Conservation (phyloP, 2,113 vertebrate genomes). For the Eolophus roseicapilla region DNA sequence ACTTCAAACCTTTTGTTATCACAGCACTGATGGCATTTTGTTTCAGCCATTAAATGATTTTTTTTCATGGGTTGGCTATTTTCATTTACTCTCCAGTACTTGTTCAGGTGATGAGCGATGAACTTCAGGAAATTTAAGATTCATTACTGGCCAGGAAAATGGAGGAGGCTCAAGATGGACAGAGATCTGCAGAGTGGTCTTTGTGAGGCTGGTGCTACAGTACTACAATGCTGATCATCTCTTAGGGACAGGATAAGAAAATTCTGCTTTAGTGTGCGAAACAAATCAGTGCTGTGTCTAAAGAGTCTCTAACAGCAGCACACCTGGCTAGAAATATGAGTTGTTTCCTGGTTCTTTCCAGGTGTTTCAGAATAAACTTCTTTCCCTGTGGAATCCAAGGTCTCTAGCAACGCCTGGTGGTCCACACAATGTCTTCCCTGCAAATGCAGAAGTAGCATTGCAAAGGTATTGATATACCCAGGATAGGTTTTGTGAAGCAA, state of each 20-base stretch:
- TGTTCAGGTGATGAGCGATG: constrained; percentile 49
- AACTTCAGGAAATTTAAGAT: constrained; percentile 24
- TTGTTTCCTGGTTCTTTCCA: background rate
- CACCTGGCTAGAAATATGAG: background rate
- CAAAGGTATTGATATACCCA: background rate
- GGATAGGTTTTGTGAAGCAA: background rate
- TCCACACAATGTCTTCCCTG: background rate
- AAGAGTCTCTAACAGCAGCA: background rate
- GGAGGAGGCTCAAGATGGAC: background rate
- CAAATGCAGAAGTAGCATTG: background rate
- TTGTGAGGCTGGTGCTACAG: background rate
- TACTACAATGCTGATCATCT: background rate
- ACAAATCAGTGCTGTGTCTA: background rate
- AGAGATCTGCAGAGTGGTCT: background rate
- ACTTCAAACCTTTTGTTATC: constrained; percentile 81
- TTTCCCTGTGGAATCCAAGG: background rate
- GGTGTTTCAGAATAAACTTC: background rate
- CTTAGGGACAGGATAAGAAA: background rate
- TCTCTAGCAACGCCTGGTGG: background rate
- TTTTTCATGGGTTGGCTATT: constrained; percentile 54
- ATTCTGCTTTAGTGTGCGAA: background rate
- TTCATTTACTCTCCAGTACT: constrained; percentile 66
- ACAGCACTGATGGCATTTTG: constrained; percentile 71
- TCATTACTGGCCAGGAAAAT: background rate
- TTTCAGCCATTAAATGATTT: constrained; percentile 68